Base-by-base conservation (phyloP, 2,113 vertebrate species). In the Oryzias melastigma region DNA sequence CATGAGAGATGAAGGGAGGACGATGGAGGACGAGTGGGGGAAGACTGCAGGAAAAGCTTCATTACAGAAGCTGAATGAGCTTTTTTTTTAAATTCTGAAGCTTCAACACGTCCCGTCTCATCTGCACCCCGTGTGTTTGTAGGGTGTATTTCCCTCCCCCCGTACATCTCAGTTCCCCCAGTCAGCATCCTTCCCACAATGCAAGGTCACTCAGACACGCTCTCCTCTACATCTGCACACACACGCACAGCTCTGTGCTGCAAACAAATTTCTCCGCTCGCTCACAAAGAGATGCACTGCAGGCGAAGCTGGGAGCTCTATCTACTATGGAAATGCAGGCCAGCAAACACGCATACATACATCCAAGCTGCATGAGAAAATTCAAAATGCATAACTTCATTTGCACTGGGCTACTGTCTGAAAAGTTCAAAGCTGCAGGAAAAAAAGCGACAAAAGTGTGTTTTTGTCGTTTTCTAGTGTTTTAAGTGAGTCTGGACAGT, bases 161-260 rank as follows among this genome's bases (percentile, higher is more conserved):
- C 42, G 71, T 29, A 7, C 24, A 0, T 20, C 69, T 50, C 45
- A 54, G 52, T 49, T 46, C 57, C 53, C 19, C 43, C 61, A 73
- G 68, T 89, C 82, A 87, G 85, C 86, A 84, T 78, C 77, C 67
- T 79, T 68, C 5, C n/a, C 19, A 43, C 60, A 61, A 24, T 52
- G 54, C 73, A 86, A 88, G 82, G 84, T 87, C 84, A 87, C 70
- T 22, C 78, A 60, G 52, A 75, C 52, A 61, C 73, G 44, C 64
- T 0, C 48, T 70, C 19, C 48, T 49, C 60, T 14, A 1, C 58
- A 35, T 35, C 35, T 10, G 43, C 57, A 44, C 52, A 45, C 53
- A 55, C 16, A 18, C 65, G 25, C 18, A 52, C 20, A 51, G 29
- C 14, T 7, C 24, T 5, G 44, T 1, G 25, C 5, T n/a, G 15